Evolutionary conservation across 2,888 invertebrate genomes (phyloP), one percentile per base, ranked within the genome.

Genomic region (Caenorhabditis sp.): DNA sequence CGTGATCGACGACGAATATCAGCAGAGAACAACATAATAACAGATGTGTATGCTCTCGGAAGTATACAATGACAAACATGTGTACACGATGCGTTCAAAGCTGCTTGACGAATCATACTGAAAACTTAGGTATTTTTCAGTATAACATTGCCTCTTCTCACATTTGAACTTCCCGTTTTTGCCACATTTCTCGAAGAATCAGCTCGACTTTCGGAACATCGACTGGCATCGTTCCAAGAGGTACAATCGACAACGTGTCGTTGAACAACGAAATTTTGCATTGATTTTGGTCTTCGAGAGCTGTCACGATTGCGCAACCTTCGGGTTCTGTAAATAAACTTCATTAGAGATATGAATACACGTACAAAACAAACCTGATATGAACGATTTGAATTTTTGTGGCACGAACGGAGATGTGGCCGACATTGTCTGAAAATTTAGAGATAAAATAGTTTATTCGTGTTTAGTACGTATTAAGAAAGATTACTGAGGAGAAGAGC

Each of bases 11-110:
- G 56, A 20, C 60, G 57, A 14, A 74, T 56, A 31, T 74, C 74
- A 14, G 59, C 38, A 4, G 67, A 63, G 58, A 62, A 74, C n/a
- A 70, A 63, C 38, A 63, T 58, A 17, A 67, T 67, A n/a, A 74
- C 74, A 7, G 74, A 66, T 20, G 67, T 61, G 58, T 74, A 70
- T 14, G 74, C 66, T 12, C 67, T 60, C n/a, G 74, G 69, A 1
- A 74, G 67, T 10, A 70, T 43, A 25, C 57, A 62, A n/a, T 66
- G 53, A 25, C 74, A 69, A 14, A 54, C n/a, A 50, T 70, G 65
- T 1, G 66, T 61, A 26, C 63, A 63, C 0, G 74, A 70, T 1
- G 59, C 66, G 23, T 70, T 74, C 25, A 74, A 52, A 2, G 70
- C 74, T 1, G 69, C 74, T 25, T 66, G 60, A 5, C 74, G 74